Evolutionary conservation across 2,888 invertebrate species (phyloP), one percentile per base, ranked within the genome.

Genomic region (Polydrusus cervinus): DNA sequence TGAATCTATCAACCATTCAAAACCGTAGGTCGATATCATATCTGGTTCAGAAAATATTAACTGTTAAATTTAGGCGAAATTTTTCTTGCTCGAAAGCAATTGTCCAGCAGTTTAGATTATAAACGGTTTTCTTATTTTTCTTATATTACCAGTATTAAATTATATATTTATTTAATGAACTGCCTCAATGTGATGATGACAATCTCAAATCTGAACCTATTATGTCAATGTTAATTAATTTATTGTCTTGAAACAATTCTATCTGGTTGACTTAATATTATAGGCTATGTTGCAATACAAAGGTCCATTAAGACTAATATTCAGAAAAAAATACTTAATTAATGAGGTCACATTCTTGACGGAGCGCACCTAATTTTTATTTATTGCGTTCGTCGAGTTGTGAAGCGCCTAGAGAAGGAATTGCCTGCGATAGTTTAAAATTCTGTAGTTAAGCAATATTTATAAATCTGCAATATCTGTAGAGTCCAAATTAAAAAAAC

Each of bases 281-380:
- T 34, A 11, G 30, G n/a, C n/a, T 55, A n/a, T 60, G 40, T 60
- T 40, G 30, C 57, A 38, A 16, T 60, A 60, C 57, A 38, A 60
- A 60, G 11, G 18, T 60, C 30, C 25, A 60, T 60, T 60, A 60
- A 40, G 38, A 60, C 38, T 18, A 38, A 60, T 60, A 60, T 6
- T 34, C 38, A 38, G 38, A 60, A 60, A n/a, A n/a, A 60, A 60
- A 38, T 38, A 9, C 18, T 60, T 38, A 60, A 38, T 60, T 38
- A 38, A 40, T 38, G 38, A 38, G 57, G 57, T 18, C 57, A 60
- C 57, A 60, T 60, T 60, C 57, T 60, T 38, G 18, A 60, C 38
- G 14, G 57, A 60, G 18, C 57, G 38, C 57, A 60, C 57, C 57
- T 60, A 60, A 60, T 60, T 60, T 57, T 18, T 60, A 60, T 60